These are phyloP conservation scores for Drosophila neonasuta DNA, from an alignment of 2,888 invertebrate genomes.

Conservation along the genomic window DNA sequence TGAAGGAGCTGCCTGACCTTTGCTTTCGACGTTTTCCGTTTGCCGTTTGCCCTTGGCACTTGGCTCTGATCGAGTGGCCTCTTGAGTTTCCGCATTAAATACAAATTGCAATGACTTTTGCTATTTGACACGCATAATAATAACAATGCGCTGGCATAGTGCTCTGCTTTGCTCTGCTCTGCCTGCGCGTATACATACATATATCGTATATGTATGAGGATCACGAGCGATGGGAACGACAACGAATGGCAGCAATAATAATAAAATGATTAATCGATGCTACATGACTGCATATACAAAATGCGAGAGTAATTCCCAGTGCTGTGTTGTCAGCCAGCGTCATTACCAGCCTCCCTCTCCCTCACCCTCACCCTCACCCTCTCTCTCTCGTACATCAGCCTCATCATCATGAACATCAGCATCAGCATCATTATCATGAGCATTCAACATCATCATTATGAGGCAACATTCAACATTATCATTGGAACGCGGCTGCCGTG, in stretches of 20 bases:
- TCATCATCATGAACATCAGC: slow-evolving; percentile 28
- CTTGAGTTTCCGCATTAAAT: slow-evolving; percentile 15
- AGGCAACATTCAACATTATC: slow-evolving; percentile 54
- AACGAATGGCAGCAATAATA: slow-evolving; percentile 74
- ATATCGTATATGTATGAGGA: slow-evolving; percentile 47
- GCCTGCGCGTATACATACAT: too few relatives aligned
- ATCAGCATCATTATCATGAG: slow-evolving; percentile 36
- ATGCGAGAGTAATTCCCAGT: slow-evolving; percentile 64
- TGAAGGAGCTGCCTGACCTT: too few relatives aligned
- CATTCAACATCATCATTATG: slow-evolving; percentile 39
- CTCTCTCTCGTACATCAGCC: slow-evolving; percentile 14
- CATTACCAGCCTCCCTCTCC: slow-evolving; percentile 50
- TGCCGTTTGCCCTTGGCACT: not conserved
- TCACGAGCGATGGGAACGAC: slow-evolving; percentile 72
- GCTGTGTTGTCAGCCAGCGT: slow-evolving; percentile 73
- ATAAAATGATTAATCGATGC: slow-evolving; percentile 78
- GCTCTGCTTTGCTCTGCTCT: slow-evolving; percentile 5
- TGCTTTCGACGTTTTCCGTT: too few relatives aligned
- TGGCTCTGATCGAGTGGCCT: slow-evolving; percentile 13
- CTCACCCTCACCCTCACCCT: not conserved
- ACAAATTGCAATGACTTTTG: slow-evolving; percentile 45
- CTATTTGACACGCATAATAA: slow-evolving; percentile 44
- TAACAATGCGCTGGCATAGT: slow-evolving; percentile 7
- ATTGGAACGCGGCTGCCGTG: slow-evolving; percentile 64
- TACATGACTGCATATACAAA: slow-evolving; percentile 74